A percentile compares a stretch with the other conserved stretches of the same genome.
Conservation (phyloP, 92 coral and sea anemone species). For the Bergia puertoricense region DNA sequence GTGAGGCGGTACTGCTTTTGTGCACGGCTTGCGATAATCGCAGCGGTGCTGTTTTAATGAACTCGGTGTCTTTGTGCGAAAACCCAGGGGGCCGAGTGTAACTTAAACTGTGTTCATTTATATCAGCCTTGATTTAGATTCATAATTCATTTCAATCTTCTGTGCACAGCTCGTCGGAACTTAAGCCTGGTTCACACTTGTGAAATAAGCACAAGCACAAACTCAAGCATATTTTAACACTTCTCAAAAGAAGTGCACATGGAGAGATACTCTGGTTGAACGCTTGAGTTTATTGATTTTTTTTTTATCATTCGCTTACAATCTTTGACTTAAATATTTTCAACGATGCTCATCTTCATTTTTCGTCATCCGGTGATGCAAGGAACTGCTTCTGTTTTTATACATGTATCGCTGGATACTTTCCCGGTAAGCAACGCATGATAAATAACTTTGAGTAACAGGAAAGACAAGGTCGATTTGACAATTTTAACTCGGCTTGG, state of each 20-base stretch:
- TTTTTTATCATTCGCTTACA: too few species aligned
- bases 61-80: neutral
- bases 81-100: constrained; percentile 26
- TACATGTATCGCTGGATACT: neutral
- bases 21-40: neutral
- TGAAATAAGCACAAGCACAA: neutral
- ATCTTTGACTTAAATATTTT: neutral
- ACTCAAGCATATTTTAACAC: neutral
- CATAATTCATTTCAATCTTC: neutral
- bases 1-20: constrained; percentile 3
- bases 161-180: neutral
- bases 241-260: neutral
- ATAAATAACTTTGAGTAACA: neutral
- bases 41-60: neutral
- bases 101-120: constrained; percentile 2
- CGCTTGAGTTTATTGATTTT: too few species aligned
- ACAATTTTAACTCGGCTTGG: too few species aligned
- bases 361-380: neutral
- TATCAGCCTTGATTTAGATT: neutral
- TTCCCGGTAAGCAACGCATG: neutral
- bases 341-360: neutral
- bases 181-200: too few species aligned
- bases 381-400: neutral
- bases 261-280: neutral
- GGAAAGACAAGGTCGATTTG: neutral